Conservation (phyloP, 2,113 vertebrate species). For the Artemisiospiza belli region DNA sequence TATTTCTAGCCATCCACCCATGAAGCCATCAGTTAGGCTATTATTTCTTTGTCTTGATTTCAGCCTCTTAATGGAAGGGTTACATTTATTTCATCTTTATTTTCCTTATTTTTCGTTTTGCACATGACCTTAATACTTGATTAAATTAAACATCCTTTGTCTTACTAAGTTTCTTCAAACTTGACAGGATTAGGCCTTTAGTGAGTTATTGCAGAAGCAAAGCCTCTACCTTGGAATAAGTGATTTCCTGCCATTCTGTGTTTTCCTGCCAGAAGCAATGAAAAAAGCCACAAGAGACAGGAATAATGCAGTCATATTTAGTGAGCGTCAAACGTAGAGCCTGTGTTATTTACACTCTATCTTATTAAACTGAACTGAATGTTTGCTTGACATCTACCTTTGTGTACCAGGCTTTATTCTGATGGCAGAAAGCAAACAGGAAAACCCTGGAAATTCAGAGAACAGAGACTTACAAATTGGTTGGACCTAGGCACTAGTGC, state of each 20-base stretch:
- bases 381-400: constrained; percentile 70
- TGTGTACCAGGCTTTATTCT: constrained; percentile 19
- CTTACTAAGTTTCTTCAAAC: neutral
- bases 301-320: constrained; percentile 51
- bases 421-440: constrained; percentile 44
- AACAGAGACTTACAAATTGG: neutral
- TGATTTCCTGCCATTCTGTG: neutral
- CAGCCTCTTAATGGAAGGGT: neutral
- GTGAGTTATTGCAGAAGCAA: constrained; percentile 22
- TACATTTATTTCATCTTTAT: neutral
- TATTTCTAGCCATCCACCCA: neutral
- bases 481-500: neutral
- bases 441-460: constrained; percentile 14
- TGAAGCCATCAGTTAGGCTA: neutral
- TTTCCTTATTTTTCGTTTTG: neutral
- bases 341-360: constrained; percentile 59
- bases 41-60: constrained; percentile 5
- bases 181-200: neutral
- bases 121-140: neutral
- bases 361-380: constrained; percentile 56
- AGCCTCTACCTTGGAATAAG: neutral
- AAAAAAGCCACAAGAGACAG: constrained; percentile 15
- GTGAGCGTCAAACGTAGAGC: neutral
- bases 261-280: constrained; percentile 31
- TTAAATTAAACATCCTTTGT: constrained; percentile 25